phyloP scores from a whole-genome alignment of 1,140 invertebrate genomes.

The Carposina sasakii region DNA sequence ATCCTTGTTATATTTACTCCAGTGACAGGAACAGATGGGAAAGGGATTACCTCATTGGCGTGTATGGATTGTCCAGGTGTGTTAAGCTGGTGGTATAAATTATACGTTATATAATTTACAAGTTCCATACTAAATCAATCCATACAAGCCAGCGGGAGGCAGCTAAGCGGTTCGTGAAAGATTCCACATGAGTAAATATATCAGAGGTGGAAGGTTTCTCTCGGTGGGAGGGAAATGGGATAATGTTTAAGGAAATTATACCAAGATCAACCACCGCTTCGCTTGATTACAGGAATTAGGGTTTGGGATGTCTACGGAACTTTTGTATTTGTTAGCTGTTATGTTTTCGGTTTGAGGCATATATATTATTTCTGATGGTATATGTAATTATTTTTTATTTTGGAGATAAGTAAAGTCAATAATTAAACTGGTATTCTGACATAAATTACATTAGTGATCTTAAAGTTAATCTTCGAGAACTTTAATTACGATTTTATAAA shows the following conservation, averaged over 20 bases:
- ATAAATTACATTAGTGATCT: too few relatives aligned
- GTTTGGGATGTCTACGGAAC: too few relatives aligned
- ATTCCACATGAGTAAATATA: constrained; percentile 56
- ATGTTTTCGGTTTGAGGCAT: too few relatives aligned
- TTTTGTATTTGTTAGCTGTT: too few relatives aligned
- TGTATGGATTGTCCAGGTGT: too few relatives aligned
- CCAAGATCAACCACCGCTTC: constrained; percentile 59
- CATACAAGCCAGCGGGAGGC: constrained; percentile 33
- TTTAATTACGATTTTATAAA: too few relatives aligned
- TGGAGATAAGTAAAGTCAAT: too few relatives aligned
- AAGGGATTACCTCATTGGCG: constrained; percentile 42
- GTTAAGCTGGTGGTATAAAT: too few relatives aligned
- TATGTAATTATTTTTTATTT: too few relatives aligned
- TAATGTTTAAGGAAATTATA: constrained; percentile 31
- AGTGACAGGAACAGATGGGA: constrained; percentile 26
- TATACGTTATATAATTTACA: not conserved
- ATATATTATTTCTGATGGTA: too few relatives aligned
- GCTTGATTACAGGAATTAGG: constrained; percentile 32
- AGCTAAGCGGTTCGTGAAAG: constrained; percentile 61
- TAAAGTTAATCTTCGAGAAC: too few relatives aligned
- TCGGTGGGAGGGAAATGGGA: constrained; percentile 34
- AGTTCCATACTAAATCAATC: not conserved
- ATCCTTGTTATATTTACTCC: constrained; percentile 44
- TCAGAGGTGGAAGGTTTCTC: constrained; percentile 65
- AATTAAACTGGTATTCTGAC: too few relatives aligned